Base-by-base conservation (phyloP, 1,140 invertebrate genomes). In the Panonychus citri region DNA sequence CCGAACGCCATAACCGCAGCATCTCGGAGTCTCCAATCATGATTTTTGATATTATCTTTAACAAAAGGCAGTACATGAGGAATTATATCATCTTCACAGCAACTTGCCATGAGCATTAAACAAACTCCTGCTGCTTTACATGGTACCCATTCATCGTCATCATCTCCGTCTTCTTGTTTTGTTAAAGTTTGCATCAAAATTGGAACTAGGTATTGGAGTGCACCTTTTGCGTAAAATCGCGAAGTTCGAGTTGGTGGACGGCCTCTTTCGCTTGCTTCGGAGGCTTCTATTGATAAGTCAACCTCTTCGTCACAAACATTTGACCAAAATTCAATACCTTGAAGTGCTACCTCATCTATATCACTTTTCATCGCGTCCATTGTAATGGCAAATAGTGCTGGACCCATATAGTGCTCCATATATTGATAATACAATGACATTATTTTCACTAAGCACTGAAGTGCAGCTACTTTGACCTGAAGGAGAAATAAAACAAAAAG, bases 301-400 rank as follows among this genome's bases (percentile, higher is more conserved):
- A 96, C 86, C 74, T 99, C 95, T 73, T 97, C 94, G 72, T 99
- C 95, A 66, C 93, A 94, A 0, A 98, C 93, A 66, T 94, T 97
- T 0, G 93, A 98, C 95, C 95, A 99, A 73, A 99, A 99, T 70
- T 99, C 95, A 70, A 99, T 98, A 61, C 95, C 95, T 73, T 99
- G 95, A 42, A 99, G 74, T 27, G 89, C 82, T 48, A 99, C 82
- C 62, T 96, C 89, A 73, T 97, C 90, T 57, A 83, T 80, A 46
- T 91, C 85, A 40, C 84, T 88, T 71, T 93, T 94, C 88, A 99
- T 99, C 17, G 94, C 93, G 71, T 95, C 87, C 67, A 98, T 74
- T 17, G 95, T 96, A 59, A 99, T 98, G 34, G 91, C 89, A 74
- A 98, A 98, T n/a, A 98, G 70, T 37, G 94, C 94, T 66, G 82